Conservation (phyloP, 2,797 vertebrate species). For the Ispidina picta region DNA sequence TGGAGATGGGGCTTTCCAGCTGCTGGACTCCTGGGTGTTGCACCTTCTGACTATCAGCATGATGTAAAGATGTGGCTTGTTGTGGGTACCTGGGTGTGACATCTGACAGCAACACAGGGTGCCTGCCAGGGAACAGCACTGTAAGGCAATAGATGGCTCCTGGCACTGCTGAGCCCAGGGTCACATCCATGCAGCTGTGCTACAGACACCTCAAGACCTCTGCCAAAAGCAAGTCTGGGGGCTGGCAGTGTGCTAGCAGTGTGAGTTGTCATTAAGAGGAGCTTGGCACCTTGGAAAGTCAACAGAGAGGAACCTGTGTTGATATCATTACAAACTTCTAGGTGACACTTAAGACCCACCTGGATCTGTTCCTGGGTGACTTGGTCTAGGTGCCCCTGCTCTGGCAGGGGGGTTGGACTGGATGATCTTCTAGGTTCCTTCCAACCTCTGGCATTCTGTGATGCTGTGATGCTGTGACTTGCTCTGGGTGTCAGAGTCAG, state of each 20-base stretch:
- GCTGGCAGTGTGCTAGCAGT: neutral
- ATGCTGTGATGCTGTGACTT: neutral
- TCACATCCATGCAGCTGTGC: neutral
- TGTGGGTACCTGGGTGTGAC: neutral
- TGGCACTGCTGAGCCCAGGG: neutral
- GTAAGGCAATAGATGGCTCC: neutral
- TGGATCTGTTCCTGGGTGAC: no score
- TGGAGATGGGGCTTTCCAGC: conserved; percentile 32
- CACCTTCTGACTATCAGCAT: neutral
- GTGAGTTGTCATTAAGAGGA: neutral
- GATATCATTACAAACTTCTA: neutral
- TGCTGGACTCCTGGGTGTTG: neutral
- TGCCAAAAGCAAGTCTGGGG: neutral
- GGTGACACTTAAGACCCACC: no score
- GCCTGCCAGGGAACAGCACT: neutral
- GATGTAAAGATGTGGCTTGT: neutral
- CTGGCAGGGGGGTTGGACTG: no score
- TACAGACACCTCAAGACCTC: neutral
- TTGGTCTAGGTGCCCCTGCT: no score
- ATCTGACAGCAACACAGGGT: neutral
- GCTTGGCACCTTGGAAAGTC: neutral
- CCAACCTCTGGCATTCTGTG: no score
- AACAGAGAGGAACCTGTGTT: neutral
- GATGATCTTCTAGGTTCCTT: no score
- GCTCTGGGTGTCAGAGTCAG: neutral